A percentile compares a stretch with the other conserved stretches of the same genome.
Conservation (phyloP, 2,113 vertebrate genomes). For the Lates calcarifer region DNA sequence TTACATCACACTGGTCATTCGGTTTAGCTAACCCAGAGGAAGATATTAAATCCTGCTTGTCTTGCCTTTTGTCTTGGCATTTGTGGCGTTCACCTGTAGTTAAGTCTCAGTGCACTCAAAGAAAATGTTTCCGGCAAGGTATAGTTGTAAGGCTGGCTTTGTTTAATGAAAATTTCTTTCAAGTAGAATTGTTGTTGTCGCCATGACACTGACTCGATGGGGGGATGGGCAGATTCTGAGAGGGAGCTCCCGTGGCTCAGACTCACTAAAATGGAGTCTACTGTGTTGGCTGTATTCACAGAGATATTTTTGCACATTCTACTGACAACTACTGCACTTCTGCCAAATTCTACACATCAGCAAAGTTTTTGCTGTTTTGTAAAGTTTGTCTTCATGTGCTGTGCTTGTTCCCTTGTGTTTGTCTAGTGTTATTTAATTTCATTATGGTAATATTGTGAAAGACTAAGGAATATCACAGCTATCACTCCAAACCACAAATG, state of each 20-base stretch:
- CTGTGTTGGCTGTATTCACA: constrained; percentile 4
- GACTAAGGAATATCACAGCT: background rate
- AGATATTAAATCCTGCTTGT: too few species aligned
- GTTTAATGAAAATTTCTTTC: background rate
- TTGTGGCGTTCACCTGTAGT: background rate
- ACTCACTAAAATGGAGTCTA: constrained; percentile 64
- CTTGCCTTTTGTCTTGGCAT: background rate
- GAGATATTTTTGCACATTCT: constrained; percentile 11
- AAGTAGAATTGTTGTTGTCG: constrained; percentile 31
- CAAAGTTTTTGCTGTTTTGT: background rate
- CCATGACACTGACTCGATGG: constrained; percentile 50
- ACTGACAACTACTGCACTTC: background rate
- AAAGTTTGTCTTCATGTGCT: background rate
- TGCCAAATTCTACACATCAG: background rate
- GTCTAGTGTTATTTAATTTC: background rate
- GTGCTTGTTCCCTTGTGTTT: background rate
- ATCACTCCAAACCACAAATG: background rate
- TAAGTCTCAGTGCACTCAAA: background rate
- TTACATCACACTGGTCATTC: background rate
- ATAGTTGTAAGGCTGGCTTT: background rate
- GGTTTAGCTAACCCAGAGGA: background rate
- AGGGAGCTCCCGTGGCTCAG: constrained; percentile 1
- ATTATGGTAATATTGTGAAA: background rate
- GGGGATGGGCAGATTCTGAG: constrained; percentile 53
- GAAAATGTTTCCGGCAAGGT: too few species aligned